Conservation (phyloP, 2,888 invertebrate genomes). For the Platerodrilus igneus region DNA sequence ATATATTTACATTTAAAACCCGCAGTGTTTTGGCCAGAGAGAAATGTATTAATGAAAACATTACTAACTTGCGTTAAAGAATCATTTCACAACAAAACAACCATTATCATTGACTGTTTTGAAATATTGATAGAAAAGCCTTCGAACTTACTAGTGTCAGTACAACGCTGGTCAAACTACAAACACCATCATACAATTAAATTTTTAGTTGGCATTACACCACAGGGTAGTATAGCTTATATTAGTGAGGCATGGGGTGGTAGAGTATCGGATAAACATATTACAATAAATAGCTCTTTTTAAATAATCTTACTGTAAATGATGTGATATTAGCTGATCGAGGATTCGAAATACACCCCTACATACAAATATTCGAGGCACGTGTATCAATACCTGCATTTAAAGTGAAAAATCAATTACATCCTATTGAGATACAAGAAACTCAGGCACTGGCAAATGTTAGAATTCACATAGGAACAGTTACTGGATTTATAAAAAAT, state of each 20-base stretch:
- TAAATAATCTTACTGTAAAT: constrained; percentile 8
- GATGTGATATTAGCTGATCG: constrained; percentile 15
- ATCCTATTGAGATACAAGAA: constrained; percentile 13
- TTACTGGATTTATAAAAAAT: constrained; percentile 5
- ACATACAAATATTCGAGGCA: background rate
- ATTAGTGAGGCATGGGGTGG: constrained; percentile 19
- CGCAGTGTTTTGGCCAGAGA: background rate
- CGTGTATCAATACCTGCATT: constrained; percentile 13
- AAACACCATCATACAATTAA: constrained; percentile 18
- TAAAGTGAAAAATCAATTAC: constrained; percentile 15
- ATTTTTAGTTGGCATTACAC: constrained; percentile 20
- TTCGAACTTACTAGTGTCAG: constrained; percentile 1
- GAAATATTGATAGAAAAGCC: constrained; percentile 18
- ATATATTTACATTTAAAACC: background rate
- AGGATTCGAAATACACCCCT: constrained; percentile 3
- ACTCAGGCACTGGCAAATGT: constrained; percentile 10
- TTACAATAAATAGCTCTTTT: constrained; percentile 4
- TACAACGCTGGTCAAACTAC: constrained; percentile 18
- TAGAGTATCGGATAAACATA: constrained; percentile 14
- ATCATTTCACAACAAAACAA: background rate
- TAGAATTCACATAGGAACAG: constrained; percentile 15
- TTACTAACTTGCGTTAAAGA: background rate
- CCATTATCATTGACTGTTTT: constrained; percentile 16
- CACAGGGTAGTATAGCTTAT: constrained; percentile 16
- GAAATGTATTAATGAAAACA: too few relatives aligned